A percentile compares a stretch with the other conserved stretches of the same genome.
Conservation (phyloP, 2,797 vertebrate species). For the Numenius phaeopus region DNA sequence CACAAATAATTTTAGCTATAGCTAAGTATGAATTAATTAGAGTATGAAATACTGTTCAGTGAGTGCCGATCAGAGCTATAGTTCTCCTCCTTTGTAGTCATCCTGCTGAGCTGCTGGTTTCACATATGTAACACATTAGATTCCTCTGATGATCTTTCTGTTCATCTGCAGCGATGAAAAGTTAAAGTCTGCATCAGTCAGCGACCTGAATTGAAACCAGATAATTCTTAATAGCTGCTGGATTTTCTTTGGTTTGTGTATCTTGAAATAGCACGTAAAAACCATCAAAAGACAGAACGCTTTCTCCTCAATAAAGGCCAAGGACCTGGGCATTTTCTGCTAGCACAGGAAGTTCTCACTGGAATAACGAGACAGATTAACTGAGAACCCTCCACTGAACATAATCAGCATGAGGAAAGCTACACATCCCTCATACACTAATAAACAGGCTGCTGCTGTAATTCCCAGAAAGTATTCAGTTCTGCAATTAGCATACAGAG, state of each 20-base stretch:
- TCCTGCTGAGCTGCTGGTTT: background rate
- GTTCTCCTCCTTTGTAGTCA: background rate
- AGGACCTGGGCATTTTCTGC: background rate
- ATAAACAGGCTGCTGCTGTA: background rate
- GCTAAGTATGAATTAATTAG: background rate
- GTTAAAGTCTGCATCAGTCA: background rate
- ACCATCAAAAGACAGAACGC: background rate
- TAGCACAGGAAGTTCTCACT: background rate
- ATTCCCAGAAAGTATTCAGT: background rate
- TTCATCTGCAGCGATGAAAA: slow-evolving; percentile 8
- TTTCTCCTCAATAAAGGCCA: background rate
- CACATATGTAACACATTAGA: background rate
- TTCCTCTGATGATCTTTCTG: background rate
- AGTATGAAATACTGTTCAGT: background rate
- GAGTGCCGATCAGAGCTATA: background rate
- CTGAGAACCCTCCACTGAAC: background rate
- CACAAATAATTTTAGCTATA: background rate
- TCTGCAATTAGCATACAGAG: background rate
- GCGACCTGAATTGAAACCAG: background rate
- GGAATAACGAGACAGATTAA: background rate
- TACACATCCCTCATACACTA: background rate
- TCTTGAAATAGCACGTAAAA: background rate
- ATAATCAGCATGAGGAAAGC: background rate
- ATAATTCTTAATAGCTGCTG: background rate
- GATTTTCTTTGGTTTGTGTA: background rate